Evolutionary conservation across 1,140 invertebrate species (phyloP), one percentile per base, ranked within the genome.

Genomic region (Bursaphelenchus mucronatus): DNA sequence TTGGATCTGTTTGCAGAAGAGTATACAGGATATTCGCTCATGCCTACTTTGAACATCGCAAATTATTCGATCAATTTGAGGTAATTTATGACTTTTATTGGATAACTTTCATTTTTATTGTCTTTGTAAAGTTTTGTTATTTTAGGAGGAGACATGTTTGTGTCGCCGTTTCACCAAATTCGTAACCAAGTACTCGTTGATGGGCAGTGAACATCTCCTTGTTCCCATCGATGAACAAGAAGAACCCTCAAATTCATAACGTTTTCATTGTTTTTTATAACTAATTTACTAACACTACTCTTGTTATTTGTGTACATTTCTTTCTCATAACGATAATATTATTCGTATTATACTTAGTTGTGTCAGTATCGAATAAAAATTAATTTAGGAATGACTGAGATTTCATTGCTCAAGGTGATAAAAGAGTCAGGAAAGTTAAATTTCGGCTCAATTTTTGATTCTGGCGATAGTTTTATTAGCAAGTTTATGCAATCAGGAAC

Each of bases 21-120:
- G 94, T 99, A 0, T 99, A 99, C 82, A 87, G 96, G 85, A 99
- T 99, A 80, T 99, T 99, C 83, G 97, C 94, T 41, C 96, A 99
- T 85, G 95, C 96, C 39, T 98, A 94, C 83, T 99, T 94, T 82
- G 95, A 99, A 85, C 96, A 99, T 83, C 86, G 90, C 76, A 86
- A 87, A 69, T 89, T 98, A 81, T 99, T 97, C 86, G 93, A 98
- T 85, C 90, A 92, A 75, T 99, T 97, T 86, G 95, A 98, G 83
- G 87, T 87, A 79, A 82, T 77, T 69, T 30, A 1, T 30, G 30
- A 1, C 30, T 30, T 30, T 30, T 30, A 1, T 96, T 94, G 7
- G 7, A 17, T 13, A n/a, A 13, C 46, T 11, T 5, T n/a, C n/a
- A 54, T 41, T 44, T 58, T 39, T 45, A 52, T 51, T 8, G 68